Percentiles rank a stretch among this genome's conserved stretches.
These are phyloP conservation scores for Lycaena phlaeas DNA, from an alignment of 2,888 invertebrate genomes.

Conservation along the genomic window DNA sequence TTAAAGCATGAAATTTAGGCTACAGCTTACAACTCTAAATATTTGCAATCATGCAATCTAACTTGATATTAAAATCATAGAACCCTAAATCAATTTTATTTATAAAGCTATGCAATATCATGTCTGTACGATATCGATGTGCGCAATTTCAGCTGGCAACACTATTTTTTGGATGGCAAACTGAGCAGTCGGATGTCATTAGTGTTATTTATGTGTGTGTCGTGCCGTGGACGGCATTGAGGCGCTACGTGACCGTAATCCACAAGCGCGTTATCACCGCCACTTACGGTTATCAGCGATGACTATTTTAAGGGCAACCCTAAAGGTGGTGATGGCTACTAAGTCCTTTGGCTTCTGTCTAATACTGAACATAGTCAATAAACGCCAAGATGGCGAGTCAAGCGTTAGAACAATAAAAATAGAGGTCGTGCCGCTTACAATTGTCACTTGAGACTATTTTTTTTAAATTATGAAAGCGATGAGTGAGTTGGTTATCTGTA, in stretches of 20 bases:
- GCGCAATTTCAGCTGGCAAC: constrained; percentile 11
- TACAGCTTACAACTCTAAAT: too few species aligned
- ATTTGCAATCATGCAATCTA: constrained; percentile 2
- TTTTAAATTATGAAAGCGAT: too few species aligned
- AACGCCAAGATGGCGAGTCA: too few species aligned
- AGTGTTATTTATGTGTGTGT: constrained; percentile 59
- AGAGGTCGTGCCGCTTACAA: too few species aligned
- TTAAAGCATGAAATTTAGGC: too few species aligned
- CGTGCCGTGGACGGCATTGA: constrained; percentile 39
- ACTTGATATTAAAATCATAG: constrained; percentile 6
- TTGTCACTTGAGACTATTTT: too few species aligned
- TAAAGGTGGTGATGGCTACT: too few species aligned
- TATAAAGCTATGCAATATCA: neutral
- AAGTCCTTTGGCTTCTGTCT: too few species aligned
- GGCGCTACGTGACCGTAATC: constrained; percentile 23
- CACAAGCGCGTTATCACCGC: constrained; percentile 17
- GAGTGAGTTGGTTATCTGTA: too few species aligned
- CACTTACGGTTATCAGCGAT: constrained; percentile 15
- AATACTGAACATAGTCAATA: too few species aligned
- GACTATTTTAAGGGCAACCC: constrained; percentile 11
- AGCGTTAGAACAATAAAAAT: too few species aligned
- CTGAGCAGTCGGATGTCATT: constrained; percentile 57
- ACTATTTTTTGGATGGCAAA: constrained; percentile 15
- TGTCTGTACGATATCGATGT: constrained; percentile 12
- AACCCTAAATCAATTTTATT: constrained; percentile 6